phyloP scores from a whole-genome alignment of 2,797 vertebrate species.

The Diplodus sargus region DNA sequence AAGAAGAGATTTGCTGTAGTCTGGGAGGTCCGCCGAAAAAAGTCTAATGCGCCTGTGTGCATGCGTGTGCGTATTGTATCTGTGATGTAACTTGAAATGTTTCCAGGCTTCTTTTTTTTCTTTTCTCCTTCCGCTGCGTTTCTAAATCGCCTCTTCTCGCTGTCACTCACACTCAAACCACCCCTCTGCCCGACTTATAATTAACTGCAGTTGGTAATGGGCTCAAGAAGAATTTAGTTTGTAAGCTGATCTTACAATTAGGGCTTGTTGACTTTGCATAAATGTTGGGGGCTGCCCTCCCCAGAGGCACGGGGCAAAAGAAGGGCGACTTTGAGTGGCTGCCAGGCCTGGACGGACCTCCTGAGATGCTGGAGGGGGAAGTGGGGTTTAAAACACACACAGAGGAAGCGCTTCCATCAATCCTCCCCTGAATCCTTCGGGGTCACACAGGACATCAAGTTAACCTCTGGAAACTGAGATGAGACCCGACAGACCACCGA shows the following conservation, averaged over 20 bases:
- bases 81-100: conserved; percentile 64
- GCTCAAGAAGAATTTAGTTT: conserved; percentile 82
- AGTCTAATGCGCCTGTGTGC: conserved; percentile 42
- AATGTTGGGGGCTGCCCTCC: conserved; percentile 78
- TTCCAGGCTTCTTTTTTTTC: conserved; percentile 18
- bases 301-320: conserved; percentile 75
- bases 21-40: conserved; percentile 73
- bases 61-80: conserved; percentile 31
- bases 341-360: conserved; percentile 73
- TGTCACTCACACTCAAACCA: conserved; percentile 62
- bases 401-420: conserved; percentile 59
- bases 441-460: conserved; percentile 66
- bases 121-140: conserved; percentile 31
- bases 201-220: conserved; percentile 86
- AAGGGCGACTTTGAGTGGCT: conserved; percentile 81
- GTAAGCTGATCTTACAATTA: conserved; percentile 88
- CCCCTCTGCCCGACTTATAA: conserved; percentile 70
- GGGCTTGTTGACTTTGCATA: conserved; percentile 88
- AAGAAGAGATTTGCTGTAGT: conserved; percentile 68
- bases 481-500: conserved; percentile 49
- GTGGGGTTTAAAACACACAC: conserved; percentile 65
- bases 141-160: conserved; percentile 38
- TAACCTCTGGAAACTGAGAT: conserved; percentile 72
- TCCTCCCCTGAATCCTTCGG: conserved; percentile 58
- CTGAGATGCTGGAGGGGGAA: conserved; percentile 69